These are phyloP conservation scores for Pteropus alecto DNA, from an alignment of 2,113 vertebrate species.

Conservation along the genomic window DNA sequence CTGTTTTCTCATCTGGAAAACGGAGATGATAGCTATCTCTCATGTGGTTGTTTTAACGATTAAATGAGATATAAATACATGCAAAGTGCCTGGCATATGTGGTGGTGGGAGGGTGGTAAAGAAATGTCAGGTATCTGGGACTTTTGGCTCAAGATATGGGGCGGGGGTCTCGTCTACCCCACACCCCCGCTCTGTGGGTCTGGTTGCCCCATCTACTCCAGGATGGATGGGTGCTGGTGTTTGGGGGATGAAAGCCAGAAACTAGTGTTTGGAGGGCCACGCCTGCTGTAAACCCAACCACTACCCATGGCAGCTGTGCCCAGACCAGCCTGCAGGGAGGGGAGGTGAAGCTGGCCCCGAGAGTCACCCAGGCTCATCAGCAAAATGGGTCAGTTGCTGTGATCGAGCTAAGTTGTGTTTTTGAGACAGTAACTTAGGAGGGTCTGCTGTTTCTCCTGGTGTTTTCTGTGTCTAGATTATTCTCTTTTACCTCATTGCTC, in stretches of 20 bases:
- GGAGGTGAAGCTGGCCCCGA: background rate
- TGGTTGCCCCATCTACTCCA: background rate
- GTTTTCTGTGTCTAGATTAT: background rate
- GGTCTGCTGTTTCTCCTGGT: background rate
- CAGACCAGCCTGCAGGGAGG: background rate
- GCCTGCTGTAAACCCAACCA: background rate
- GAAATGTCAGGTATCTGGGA: background rate
- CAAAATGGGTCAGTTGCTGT: background rate
- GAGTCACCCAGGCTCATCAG: background rate
- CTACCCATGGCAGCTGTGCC: background rate
- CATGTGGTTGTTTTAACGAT: background rate
- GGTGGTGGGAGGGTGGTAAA: background rate
- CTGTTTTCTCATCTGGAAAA: conserved; percentile 3
- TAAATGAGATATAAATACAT: background rate
- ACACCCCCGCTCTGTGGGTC: background rate
- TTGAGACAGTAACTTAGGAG: background rate
- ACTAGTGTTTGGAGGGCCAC: too few relatives aligned
- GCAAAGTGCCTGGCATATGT: too few relatives aligned
- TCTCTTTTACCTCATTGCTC: too few relatives aligned
- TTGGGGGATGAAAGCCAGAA: background rate
- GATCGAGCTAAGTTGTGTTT: background rate
- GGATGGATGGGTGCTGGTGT: background rate
- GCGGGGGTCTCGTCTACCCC: background rate
- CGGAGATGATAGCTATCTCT: background rate
- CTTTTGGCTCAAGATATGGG: background rate